Conservation (phyloP, 2,888 invertebrate genomes). For the Drosophila anomelani region DNA sequence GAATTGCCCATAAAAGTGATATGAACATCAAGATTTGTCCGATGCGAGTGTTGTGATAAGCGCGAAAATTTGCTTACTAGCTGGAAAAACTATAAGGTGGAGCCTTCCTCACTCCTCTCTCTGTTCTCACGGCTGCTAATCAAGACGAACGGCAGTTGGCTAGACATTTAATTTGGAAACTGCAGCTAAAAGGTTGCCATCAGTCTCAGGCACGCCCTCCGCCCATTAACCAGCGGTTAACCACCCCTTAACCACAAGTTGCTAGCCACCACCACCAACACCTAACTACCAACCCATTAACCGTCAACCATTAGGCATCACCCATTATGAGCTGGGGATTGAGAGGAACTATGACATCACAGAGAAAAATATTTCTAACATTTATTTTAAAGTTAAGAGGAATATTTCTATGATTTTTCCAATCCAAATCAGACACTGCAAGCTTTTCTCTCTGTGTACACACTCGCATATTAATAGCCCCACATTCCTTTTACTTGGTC, state of each 20-base stretch:
- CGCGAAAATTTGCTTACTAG: conserved; percentile 56
- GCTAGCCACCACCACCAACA: conserved; percentile 4
- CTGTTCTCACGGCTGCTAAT: conserved; percentile 14
- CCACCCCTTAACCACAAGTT: conserved; percentile 9
- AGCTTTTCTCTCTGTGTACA: background rate
- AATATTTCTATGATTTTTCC: background rate
- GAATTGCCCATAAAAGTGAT: conserved; percentile 81
- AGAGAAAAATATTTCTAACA: background rate
- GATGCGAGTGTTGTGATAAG: conserved; percentile 41
- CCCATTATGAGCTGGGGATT: conserved; percentile 50
- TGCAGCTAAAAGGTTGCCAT: conserved; percentile 75
- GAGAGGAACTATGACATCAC: conserved; percentile 27
- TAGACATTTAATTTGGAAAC: conserved; percentile 69
- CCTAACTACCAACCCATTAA: conserved; percentile 6
- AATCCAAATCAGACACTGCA: background rate
- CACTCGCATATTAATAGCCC: conserved; percentile 37
- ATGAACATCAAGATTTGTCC: conserved; percentile 74
- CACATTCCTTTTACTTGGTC: conserved; percentile 15
- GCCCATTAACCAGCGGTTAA: conserved; percentile 12
- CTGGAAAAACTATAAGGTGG: conserved; percentile 11
- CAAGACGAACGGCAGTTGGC: conserved; percentile 59
- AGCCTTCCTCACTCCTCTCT: conserved; percentile 7
- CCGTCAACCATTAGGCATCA: conserved; percentile 20
- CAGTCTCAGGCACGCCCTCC: conserved; percentile 57
- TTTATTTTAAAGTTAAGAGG: background rate